Evolutionary conservation across 1,140 invertebrate species (phyloP).

Genomic region (Panagrolaimus sp.): DNA sequence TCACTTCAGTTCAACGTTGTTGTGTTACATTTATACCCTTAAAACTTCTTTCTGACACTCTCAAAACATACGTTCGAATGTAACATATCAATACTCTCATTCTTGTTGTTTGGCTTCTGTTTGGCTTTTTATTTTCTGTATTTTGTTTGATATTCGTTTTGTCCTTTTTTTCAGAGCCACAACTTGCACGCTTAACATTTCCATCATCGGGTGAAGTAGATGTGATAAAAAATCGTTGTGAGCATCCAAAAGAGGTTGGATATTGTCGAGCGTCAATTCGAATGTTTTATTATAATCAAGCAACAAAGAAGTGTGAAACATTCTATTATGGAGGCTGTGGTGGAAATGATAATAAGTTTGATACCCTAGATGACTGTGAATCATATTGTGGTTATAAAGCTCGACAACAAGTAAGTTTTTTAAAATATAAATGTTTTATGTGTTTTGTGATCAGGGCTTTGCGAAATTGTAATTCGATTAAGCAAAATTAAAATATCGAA

Average conservation of each 20-base stretch:
- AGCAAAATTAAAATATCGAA: too few relatives aligned
- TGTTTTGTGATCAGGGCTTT: too few relatives aligned
- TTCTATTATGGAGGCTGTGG: constrained; percentile 71
- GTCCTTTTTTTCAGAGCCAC: too few relatives aligned
- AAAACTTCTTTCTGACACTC: too few relatives aligned
- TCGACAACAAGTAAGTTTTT: not conserved
- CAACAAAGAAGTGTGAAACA: constrained; percentile 32
- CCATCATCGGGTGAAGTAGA: not conserved
- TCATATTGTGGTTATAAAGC: constrained; percentile 64
- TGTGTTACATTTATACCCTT: not conserved
- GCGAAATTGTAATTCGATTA: too few relatives aligned
- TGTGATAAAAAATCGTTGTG: not conserved
- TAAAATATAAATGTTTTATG: too few relatives aligned
- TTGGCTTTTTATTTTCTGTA: too few relatives aligned
- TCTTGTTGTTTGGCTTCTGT: too few relatives aligned
- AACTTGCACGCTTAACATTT: not conserved
- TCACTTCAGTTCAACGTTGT: not conserved
- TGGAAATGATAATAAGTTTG: constrained; percentile 80
- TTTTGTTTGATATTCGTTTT: too few relatives aligned
- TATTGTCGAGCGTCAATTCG: not conserved
- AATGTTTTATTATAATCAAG: constrained; percentile 37
- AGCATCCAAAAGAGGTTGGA: not conserved
- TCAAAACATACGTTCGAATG: too few relatives aligned
- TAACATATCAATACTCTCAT: too few relatives aligned
- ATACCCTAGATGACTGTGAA: constrained; percentile 70